These are phyloP conservation scores for Salarias fasciatus DNA, from an alignment of 2,797 vertebrate genomes.

Conservation along the genomic window DNA sequence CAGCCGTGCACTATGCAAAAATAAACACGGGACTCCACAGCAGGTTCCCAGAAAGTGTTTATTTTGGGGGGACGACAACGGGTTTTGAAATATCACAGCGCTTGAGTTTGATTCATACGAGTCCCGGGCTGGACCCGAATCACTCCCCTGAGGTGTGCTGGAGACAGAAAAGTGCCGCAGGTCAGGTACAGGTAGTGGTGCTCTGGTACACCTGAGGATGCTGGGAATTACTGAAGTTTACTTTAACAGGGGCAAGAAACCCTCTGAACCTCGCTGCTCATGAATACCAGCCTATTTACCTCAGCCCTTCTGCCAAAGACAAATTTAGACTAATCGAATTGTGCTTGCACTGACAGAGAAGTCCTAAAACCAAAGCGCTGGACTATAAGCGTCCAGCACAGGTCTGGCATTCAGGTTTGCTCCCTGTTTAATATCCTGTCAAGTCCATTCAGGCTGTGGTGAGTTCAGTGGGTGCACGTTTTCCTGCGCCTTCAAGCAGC, in stretches of 20 bases:
- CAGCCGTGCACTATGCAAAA: slow-evolving; percentile 61
- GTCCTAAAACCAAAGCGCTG: too few species aligned
- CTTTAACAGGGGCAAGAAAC: slow-evolving; percentile 4
- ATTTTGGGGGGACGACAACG: slow-evolving; percentile 41
- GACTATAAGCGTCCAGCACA: too few species aligned
- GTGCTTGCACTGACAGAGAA: too few species aligned
- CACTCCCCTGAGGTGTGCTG: slow-evolving; percentile 20
- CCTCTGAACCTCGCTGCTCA: neutral
- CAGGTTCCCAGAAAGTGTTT: slow-evolving; percentile 67
- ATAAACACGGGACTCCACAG: slow-evolving; percentile 62
- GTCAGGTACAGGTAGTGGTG: slow-evolving; percentile 19
- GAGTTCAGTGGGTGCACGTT: too few species aligned
- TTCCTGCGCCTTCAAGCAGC: too few species aligned
- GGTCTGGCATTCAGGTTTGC: too few species aligned
- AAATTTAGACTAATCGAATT: too few species aligned
- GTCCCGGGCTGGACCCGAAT: slow-evolving; percentile 44
- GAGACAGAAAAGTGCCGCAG: slow-evolving; percentile 11
- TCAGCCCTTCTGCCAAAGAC: too few species aligned
- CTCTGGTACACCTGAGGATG: slow-evolving; percentile 1
- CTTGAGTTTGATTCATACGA: slow-evolving; percentile 58
- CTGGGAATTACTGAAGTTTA: neutral
- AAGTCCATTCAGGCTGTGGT: too few species aligned
- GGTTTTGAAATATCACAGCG: slow-evolving; percentile 58
- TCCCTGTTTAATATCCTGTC: too few species aligned
- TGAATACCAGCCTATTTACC: too few species aligned